Evolutionary conservation across 2,113 vertebrate genomes (phyloP), one percentile per base, ranked within the genome.

Genomic region (Trogon melanurus): DNA sequence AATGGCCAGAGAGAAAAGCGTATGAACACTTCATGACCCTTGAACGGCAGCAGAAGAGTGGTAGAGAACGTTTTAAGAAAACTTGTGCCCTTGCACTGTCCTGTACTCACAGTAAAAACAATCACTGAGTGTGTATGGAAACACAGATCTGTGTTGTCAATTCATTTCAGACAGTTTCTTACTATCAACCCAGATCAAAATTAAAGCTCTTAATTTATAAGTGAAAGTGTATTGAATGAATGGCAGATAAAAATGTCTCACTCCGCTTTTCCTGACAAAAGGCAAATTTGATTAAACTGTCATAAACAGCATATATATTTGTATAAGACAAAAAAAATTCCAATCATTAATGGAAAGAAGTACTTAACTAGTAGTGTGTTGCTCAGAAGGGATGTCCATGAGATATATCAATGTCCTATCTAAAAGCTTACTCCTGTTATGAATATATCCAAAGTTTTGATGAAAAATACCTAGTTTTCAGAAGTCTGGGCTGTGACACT

Each of bases 301-400:
- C 54, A 50, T 45, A 29, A 87, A 65, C 17, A 47, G 16, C 25
- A 53, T n/a, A 22, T 23, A 30, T n/a, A 48, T 25, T 7, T 6
- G 5, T n/a, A 30, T 86, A 78, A 69, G 13, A 41, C 16, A 60
- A 89, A 91, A 91, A 85, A 58, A 3, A 8, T 73, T 36, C 32
- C 82, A 78, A 69, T 53, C 32, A 85, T 89, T 70, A 89, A 57
- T 27, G 9, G 41, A 91, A 96, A 53, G 38, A 67, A 96, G 82
- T 89, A 89, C 86, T 94, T 81, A 95, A 93, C 61, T 86, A 89
- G 86, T 85, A 36, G 5, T 41, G 58, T 36, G 47, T 89, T 96
- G 56, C 75, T 96, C 54, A 95, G 79, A 92, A 95, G 25, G 22
- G 36, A 30, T 26, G 21, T 58, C 19, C 9, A 62, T 54, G 26